Evolutionary conservation across 2,797 vertebrate species (phyloP).

Genomic region (Gambusia yucatana): DNA sequence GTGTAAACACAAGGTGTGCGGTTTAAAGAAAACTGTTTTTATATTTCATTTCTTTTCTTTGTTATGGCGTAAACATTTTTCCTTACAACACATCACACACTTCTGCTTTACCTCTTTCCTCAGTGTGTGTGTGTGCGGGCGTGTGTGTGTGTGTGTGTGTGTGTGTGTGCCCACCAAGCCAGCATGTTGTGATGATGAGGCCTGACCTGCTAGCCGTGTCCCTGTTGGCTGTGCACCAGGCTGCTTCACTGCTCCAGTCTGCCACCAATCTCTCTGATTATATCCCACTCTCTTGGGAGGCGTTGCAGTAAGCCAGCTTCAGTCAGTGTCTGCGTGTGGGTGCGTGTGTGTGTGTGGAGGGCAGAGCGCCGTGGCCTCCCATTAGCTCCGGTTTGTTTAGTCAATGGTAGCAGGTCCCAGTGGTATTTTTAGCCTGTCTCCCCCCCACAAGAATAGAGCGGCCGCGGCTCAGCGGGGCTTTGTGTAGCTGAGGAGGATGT

Average conservation of each 20-base stretch:
- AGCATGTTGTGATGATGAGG: conserved; percentile 72
- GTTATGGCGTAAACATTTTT: background rate
- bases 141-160: background rate
- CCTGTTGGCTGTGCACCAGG: conserved; percentile 65
- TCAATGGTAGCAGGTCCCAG: conserved; percentile 78
- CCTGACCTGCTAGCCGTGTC: conserved; percentile 67
- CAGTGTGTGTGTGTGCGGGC: background rate
- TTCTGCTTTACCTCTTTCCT: conserved; percentile 3
- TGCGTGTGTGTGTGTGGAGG: conserved; percentile 21
- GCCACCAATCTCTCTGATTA: conserved; percentile 79
- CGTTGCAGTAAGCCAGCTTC: conserved; percentile 45
- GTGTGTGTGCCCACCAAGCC: conserved; percentile 44
- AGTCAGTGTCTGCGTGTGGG: conserved; percentile 28
- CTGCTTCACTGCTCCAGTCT: conserved; percentile 56
- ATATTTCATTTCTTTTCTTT: background rate
- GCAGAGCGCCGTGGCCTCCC: conserved; percentile 62
- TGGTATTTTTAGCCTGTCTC: conserved; percentile 72
- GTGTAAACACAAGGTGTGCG: background rate
- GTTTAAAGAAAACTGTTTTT: conserved; percentile 1
- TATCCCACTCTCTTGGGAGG: conserved; percentile 79
- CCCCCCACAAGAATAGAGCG: conserved; percentile 54
- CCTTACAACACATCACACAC: background rate
- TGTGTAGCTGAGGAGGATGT: conserved; percentile 55
- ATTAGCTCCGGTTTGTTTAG: conserved; percentile 82
- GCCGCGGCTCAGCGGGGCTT: conserved; percentile 53